Base-by-base conservation (phyloP, 2,888 invertebrate genomes). In the Branchellion lobata region DNA sequence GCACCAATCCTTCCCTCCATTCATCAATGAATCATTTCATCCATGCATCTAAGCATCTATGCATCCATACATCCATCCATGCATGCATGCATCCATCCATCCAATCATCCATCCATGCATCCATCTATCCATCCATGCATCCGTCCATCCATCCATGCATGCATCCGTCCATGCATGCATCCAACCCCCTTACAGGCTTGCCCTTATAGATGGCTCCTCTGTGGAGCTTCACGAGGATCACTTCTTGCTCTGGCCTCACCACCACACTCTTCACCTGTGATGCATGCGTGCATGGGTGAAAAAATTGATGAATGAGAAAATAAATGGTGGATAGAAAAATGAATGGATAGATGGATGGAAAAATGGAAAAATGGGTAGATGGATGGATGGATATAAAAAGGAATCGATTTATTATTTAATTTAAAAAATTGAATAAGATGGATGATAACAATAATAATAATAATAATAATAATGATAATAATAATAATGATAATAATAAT, bases 201-300 rank as follows among this genome's bases (percentile, higher is more conserved):
- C 94, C 95, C 88, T 94, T 95, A 78, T 96, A 89, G 21, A 96
- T 88, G 5, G 96, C 96, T 27, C 93, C 94, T 82, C 93, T 93
- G 83, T 93, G 91, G 21, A 96, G 88, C 81, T 93, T 91, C 78
- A 96, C 93, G 0, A 93, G 93, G 8, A 94, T 94, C 84, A 93
- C 91, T 85, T 94, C 93, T 84, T 92, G 89, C 85, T 94, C 94
- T 0, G 95, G 95, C 61, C 93, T 89, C 0, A 96, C 92, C 82
- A 94, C 91, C 14, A 95, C 89, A 88, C 94, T 93, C 84, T 94
- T 92, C 0, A 96, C 87, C 86, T 57, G 5, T 57, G 61, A 24
- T 24, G 21, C 11, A 57, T 57, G 61, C 11, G n/a, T 57, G 61
- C 21, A 24, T 24, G 21, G 61, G 61, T 24, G n/a, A 57, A 24